Percentiles rank a stretch among this genome's conserved stretches.
phyloP scores from a whole-genome alignment of 2,113 vertebrate species.

The Vulpes vulpes region DNA sequence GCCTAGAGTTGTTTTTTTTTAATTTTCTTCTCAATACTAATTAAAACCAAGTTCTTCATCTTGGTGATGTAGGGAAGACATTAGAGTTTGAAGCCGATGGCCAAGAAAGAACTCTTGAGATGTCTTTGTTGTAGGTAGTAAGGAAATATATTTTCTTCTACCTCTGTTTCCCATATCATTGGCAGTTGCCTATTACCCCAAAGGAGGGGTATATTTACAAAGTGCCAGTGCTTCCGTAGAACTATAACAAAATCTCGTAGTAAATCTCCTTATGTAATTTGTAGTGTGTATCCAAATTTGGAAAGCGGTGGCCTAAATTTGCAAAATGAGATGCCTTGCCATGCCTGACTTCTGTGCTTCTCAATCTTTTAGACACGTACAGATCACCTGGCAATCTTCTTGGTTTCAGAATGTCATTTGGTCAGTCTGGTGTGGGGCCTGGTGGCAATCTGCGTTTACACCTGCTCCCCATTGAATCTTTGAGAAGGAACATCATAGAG shows the following conservation, averaged over 20 bases:
- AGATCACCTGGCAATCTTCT: not conserved
- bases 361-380: not conserved
- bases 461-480: too few relatives aligned
- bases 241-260: not conserved
- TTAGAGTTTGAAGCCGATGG: too few relatives aligned
- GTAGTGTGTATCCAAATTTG: not conserved
- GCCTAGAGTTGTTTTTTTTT: not conserved
- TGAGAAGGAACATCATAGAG: not conserved
- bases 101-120: too few relatives aligned
- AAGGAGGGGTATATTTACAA: not conserved
- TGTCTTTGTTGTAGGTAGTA: too few relatives aligned
- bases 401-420: not conserved
- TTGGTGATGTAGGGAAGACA: not conserved
- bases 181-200: not conserved
- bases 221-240: not conserved
- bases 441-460: accelerated
- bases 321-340: accelerated
- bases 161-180: too few relatives aligned
- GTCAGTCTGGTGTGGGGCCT: accelerated
- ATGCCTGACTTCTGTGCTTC: not conserved
- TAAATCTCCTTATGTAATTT: not conserved
- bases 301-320: not conserved
- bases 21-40: not conserved
- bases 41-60: not conserved
- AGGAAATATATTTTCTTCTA: too few relatives aligned